A percentile compares a stretch with the other conserved stretches of the same genome.
phyloP scores from a whole-genome alignment of 2,888 invertebrate species.

The Leptura quadrifasciata region DNA sequence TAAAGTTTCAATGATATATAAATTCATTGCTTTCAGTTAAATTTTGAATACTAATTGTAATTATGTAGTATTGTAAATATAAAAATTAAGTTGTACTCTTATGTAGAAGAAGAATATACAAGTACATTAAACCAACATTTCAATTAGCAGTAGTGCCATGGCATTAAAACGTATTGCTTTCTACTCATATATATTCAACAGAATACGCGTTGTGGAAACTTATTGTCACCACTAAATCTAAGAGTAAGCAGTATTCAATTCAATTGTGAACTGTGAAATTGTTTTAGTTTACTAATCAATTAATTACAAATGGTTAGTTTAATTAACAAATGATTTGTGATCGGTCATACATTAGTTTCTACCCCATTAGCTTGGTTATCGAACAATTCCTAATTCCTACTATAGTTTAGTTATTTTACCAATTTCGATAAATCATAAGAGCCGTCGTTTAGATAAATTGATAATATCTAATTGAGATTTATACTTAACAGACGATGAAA shows the following conservation, averaged over 20 bases:
- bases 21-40: too few relatives aligned
- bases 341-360: slow-evolving; percentile 59
- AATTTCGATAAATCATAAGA: slow-evolving; percentile 43
- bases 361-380: slow-evolving; percentile 57
- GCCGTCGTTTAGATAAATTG: slow-evolving; percentile 35
- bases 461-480: slow-evolving; percentile 44
- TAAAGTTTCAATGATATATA: too few relatives aligned
- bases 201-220: neutral
- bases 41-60: too few relatives aligned
- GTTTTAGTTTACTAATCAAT: slow-evolving; percentile 52
- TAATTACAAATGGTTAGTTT: slow-evolving; percentile 58
- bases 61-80: too few relatives aligned
- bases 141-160: too few relatives aligned
- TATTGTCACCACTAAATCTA: slow-evolving; percentile 10
- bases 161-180: too few relatives aligned
- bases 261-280: slow-evolving; percentile 27
- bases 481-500: slow-evolving; percentile 19
- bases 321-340: slow-evolving; percentile 60
- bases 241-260: slow-evolving; percentile 32
- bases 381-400: slow-evolving; percentile 52
- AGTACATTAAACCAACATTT: too few relatives aligned
- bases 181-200: neutral
- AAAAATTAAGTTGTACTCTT: too few relatives aligned
- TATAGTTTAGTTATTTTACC: slow-evolving; percentile 49
- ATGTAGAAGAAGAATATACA: too few relatives aligned